A percentile compares a stretch with the other conserved stretches of the same genome.
These are phyloP conservation scores for Hypomesus transpacificus DNA, from an alignment of 2,113 vertebrate species.

Conservation along the genomic window DNA sequence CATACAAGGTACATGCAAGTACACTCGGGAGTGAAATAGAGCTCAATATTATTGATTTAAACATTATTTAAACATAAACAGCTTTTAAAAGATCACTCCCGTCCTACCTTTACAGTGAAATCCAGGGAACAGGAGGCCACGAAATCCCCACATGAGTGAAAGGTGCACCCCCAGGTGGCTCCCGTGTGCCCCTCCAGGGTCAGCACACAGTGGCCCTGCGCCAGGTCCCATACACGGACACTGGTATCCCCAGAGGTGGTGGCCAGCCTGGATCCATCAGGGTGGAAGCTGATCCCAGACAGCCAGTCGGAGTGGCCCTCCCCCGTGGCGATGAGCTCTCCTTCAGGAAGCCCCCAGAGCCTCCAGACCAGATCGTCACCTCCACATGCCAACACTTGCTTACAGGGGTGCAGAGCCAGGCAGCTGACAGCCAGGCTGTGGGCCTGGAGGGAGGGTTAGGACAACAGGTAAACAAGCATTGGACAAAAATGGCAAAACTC, in stretches of 20 bases:
- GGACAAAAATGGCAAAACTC: not conserved
- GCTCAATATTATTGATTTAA: no score
- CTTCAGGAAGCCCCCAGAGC: slow-evolving; percentile 66
- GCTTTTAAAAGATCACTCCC: not conserved
- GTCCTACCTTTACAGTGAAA: slow-evolving; percentile 46
- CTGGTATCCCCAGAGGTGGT: slow-evolving; percentile 72
- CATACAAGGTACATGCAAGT: not conserved
- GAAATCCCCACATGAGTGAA: slow-evolving; percentile 75
- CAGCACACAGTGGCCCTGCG: slow-evolving; percentile 45
- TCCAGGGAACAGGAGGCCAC: slow-evolving; percentile 83
- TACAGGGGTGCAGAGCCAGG: slow-evolving; percentile 65
- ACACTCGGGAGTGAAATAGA: no score
- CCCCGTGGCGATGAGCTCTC: slow-evolving; percentile 68
- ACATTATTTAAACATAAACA: no score
- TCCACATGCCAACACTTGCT: slow-evolving; percentile 62
- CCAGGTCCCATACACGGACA: slow-evolving; percentile 73
- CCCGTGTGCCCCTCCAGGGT: slow-evolving; percentile 67
- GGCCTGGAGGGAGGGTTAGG: slow-evolving; percentile 33
- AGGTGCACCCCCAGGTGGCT: slow-evolving; percentile 72
- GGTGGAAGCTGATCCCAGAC: slow-evolving; percentile 76
- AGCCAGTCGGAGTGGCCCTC: slow-evolving; percentile 80
- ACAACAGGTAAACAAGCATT: no score
- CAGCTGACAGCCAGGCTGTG: slow-evolving; percentile 74
- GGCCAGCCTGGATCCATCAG: slow-evolving; percentile 70
- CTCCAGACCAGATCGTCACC: slow-evolving; percentile 78